Base-by-base conservation (phyloP, 2,113 vertebrate species). In the Heterotis niloticus region DNA sequence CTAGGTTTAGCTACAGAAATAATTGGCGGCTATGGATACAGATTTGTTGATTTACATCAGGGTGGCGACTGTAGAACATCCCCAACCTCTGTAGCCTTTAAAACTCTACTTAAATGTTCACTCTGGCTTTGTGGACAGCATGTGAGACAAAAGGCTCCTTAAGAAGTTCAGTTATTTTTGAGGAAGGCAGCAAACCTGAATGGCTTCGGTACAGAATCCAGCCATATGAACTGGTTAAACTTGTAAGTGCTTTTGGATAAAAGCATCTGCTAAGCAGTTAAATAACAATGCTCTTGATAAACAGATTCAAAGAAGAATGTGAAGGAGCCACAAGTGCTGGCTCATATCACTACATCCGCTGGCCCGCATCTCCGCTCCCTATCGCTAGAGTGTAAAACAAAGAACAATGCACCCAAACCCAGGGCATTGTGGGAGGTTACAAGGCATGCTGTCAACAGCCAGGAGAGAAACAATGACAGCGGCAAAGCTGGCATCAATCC, bases 301-400 rank as follows among this genome's bases (percentile, higher is more conserved):
- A 74, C 71, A n/a, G 71, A 74, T 57, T 57, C 71, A 20, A 10
- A 74, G 24, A 59, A 14, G 71, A 74, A 74, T 74, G 23, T 18
- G 54, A 54, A 59, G n/a, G 71, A 74, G 34, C 3, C 34, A 44
- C 34, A 28, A 74, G 71, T 74, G 34, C 71, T 54, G 71, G 34
- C 71, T 59, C 5, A 17, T 62, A 17, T 62, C 34, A 44, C 59
- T 62, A 62, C 59, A 62, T 20, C 59, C 59, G 59, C 59, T 11
- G 59, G 3, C 14, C 34, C 20, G 12, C 20, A 62, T 17, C 20
- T 62, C 20, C 3, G 20, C 20, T 62, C 59, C 13, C 5, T 9
- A 54, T n/a, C 14, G 28, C 54, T 10, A 23, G 52, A 57, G 54
- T 24, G 10, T 17, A 5, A 51, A n/a, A 74, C 71, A 59, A 57